Percentiles rank a stretch among this genome's conserved stretches.
Conservation (phyloP, 2,888 invertebrate species). For the Papilio demoleus region DNA sequence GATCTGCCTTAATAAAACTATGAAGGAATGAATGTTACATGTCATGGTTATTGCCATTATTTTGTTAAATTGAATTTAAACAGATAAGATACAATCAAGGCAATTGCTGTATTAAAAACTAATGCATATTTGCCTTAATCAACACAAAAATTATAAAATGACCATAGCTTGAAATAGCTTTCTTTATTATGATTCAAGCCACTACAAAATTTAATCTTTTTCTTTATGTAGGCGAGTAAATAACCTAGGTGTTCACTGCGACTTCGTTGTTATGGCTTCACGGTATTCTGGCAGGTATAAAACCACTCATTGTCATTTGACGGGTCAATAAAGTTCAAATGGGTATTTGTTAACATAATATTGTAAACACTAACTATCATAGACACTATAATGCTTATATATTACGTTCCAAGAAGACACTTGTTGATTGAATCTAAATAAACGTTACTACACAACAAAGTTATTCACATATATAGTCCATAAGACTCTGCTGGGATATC, state of each 20-base stretch:
- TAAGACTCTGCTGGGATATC: too few relatives aligned
- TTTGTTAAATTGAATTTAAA: slow-evolving; percentile 16
- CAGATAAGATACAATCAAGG: background rate
- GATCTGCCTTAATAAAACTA: slow-evolving; percentile 25
- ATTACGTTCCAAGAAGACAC: background rate
- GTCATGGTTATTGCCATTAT: slow-evolving; percentile 16
- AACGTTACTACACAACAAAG: background rate
- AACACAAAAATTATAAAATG: too few relatives aligned
- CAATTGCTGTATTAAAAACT: slow-evolving; percentile 5
- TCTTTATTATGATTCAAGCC: too few relatives aligned
- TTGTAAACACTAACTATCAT: background rate
- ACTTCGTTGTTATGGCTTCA: slow-evolving; percentile 31
- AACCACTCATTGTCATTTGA: slow-evolving; percentile 10
- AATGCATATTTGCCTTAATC: too few relatives aligned
- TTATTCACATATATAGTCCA: too few relatives aligned
- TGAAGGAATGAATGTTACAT: slow-evolving; percentile 23
- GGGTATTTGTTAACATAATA: background rate
- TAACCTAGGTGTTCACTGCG: background rate
- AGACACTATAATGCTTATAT: background rate
- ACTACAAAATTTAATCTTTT: background rate
- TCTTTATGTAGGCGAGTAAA: background rate
- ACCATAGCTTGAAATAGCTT: too few relatives aligned
- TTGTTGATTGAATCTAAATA: background rate
- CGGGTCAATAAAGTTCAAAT: slow-evolving; percentile 19
- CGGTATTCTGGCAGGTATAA: slow-evolving; percentile 10